These are phyloP conservation scores for Agonopterix subpropinquella DNA, from an alignment of 2,888 invertebrate genomes.

Conservation along the genomic window DNA sequence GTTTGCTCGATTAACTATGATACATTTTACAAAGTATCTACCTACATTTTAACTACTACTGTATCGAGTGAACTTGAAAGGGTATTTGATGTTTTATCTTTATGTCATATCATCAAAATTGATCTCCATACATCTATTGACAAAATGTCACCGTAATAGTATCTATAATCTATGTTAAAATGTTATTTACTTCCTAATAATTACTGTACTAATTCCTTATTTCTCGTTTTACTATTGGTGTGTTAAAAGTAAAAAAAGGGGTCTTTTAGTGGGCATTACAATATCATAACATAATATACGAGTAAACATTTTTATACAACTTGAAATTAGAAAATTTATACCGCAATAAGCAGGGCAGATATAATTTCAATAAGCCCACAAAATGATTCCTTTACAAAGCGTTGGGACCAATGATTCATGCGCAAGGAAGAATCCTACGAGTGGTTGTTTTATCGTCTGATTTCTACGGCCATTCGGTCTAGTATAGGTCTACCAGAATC, in stretches of 20 bases:
- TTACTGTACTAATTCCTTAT: constrained; percentile 20
- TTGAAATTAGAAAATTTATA: too few relatives aligned
- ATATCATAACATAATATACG: background rate
- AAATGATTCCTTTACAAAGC: constrained; percentile 39
- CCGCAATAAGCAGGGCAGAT: too few relatives aligned
- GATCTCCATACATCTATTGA: constrained; percentile 2
- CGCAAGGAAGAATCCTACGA: constrained; percentile 16
- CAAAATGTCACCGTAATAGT: constrained; percentile 7
- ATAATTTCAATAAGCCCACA: constrained; percentile 9
- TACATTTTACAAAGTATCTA: too few relatives aligned
- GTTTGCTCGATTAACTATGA: too few relatives aligned
- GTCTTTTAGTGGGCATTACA: constrained; percentile 14
- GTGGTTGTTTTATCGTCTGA: constrained; percentile 1
- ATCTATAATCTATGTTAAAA: constrained; percentile 14
- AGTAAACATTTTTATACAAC: too few relatives aligned
- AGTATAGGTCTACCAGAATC: background rate
- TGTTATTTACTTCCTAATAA: constrained; percentile 16
- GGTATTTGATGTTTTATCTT: too few relatives aligned
- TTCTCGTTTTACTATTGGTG: constrained; percentile 28
- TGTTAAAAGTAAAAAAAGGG: constrained; percentile 23
- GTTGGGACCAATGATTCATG: constrained; percentile 62
- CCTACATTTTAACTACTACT: too few relatives aligned
- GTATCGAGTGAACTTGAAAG: too few relatives aligned
- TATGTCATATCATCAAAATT: background rate
- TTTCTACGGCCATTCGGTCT: background rate